These are phyloP conservation scores for Dendrocopos noguchii DNA, from an alignment of 2,113 vertebrate genomes.

Conservation along the genomic window DNA sequence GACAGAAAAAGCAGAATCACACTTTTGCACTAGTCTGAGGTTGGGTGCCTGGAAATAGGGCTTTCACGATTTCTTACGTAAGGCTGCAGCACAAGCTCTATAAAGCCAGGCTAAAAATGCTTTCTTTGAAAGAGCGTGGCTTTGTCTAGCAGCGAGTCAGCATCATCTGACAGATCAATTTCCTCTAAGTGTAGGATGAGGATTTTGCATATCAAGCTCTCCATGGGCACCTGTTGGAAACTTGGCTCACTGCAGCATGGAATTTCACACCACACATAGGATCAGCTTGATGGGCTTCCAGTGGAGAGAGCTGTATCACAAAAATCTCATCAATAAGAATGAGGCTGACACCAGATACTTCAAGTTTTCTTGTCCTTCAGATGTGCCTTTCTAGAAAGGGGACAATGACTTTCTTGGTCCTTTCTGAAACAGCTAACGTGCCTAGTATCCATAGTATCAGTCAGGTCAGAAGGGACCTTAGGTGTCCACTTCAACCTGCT, in stretches of 20 bases:
- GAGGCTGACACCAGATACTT: neutral
- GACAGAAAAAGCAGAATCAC: neutral
- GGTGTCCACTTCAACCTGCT: neutral
- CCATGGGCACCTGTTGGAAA: constrained; percentile 58
- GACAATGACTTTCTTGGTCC: neutral
- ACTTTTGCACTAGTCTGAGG: neutral
- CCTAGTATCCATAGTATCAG: neutral
- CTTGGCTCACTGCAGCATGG: constrained; percentile 14
- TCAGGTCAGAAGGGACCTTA: neutral
- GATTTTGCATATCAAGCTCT: constrained; percentile 27
- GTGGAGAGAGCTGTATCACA: neutral
- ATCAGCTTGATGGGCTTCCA: neutral
- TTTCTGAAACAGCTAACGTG: neutral
- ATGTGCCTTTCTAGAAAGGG: neutral
- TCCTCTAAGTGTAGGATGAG: constrained; percentile 34
- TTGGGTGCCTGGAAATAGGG: neutral
- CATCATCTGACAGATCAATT: constrained; percentile 54
- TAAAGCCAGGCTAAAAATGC: neutral
- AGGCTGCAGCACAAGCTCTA: neutral
- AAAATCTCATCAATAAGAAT: constrained; percentile 13
- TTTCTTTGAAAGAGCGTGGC: neutral
- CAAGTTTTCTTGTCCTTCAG: neutral
- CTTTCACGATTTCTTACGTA: constrained; percentile 2
- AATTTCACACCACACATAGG: constrained; percentile 47
- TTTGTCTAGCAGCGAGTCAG: constrained; percentile 56